Evolutionary conservation across 2,113 vertebrate species (phyloP), one percentile per base, ranked within the genome.

Genomic region (Ceyx margarethae): DNA sequence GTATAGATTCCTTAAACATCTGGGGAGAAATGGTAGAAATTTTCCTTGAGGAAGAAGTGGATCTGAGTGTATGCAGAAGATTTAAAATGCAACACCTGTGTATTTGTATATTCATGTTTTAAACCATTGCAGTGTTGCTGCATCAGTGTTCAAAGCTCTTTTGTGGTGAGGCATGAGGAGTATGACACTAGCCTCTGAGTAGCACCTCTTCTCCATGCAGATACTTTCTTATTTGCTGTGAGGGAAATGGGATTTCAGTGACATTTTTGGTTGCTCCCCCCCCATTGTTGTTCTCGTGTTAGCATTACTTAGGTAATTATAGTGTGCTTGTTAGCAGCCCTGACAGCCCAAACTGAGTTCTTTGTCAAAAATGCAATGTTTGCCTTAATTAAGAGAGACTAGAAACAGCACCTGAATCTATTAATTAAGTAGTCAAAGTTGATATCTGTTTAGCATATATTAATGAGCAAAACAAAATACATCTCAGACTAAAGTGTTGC

Each of bases 381-480:
- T 94, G 61, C 81, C 35, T 53, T 96, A 89, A 92, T 93, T 92
- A 94, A 85, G 50, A 72, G 31, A 81, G 84, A 92, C 81, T 94
- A 60, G 85, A 91, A 94, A 79, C 87, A 92, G 87, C 91, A 96
- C 94, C 81, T 95, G 87, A 91, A 80, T 91, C 89, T 67, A 25
- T 86, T 91, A 89, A 93, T 95, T 93, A 95, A 84, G 60, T 80
- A 95, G 81, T 87, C 91, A 93, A 43, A 87, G 68, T 67, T 93
- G 67, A 46, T 92, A 28, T 45, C 56, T 80, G 2, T 85, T 94
- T 95, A 82, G 68, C 75, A 40, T 84, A 42, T 91, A 92, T 85
- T 90, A 91, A 73, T 3, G 10, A 91, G 60, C 37, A 83, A 89
- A 92, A 29, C 75, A 91, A 92, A 92, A 87, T 91, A 77, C 23